Percentiles rank a stretch among this genome's conserved stretches.
Evolutionary conservation across 2,797 vertebrate species (phyloP).

Genomic region (Cynopterus sphinx): DNA sequence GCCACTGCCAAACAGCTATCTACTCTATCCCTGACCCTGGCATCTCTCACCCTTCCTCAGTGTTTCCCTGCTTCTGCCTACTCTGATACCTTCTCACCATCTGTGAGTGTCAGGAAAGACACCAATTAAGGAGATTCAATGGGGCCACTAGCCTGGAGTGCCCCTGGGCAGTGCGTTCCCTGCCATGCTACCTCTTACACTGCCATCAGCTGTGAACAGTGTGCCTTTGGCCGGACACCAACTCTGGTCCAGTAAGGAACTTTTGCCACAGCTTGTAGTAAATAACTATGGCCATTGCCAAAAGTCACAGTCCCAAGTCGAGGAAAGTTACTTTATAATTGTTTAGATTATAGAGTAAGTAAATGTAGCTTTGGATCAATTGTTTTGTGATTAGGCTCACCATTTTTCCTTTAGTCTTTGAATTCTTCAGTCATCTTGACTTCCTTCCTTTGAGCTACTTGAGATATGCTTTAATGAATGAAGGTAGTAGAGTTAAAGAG

Average conservation of each 20-base stretch:
- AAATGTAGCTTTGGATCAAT: not conserved
- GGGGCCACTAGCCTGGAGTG: not conserved
- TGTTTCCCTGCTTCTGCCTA: not conserved
- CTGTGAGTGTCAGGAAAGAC: not conserved
- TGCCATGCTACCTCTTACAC: too few relatives aligned
- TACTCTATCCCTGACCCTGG: not conserved
- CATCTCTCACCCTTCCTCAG: not conserved
- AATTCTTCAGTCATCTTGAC: not conserved
- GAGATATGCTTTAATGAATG: not conserved
- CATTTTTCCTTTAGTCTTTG: not conserved
- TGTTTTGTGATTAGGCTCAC: not conserved
- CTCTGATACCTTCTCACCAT: not conserved
- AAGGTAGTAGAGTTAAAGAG: not conserved
- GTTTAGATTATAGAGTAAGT: not conserved
- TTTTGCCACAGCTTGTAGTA: not conserved
- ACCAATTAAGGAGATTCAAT: too few relatives aligned
- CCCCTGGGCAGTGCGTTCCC: not conserved
- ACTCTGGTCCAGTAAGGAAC: not conserved
- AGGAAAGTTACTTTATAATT: not conserved
- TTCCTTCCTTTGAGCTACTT: not conserved
- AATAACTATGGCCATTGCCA: not conserved
- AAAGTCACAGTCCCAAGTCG: not conserved
- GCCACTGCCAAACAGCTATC: not conserved
- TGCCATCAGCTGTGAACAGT: too few relatives aligned
- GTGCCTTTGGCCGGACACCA: rapidly evolving